Base-by-base conservation (phyloP, 2,797 vertebrate genomes). In the Lutjanus campechanus region DNA sequence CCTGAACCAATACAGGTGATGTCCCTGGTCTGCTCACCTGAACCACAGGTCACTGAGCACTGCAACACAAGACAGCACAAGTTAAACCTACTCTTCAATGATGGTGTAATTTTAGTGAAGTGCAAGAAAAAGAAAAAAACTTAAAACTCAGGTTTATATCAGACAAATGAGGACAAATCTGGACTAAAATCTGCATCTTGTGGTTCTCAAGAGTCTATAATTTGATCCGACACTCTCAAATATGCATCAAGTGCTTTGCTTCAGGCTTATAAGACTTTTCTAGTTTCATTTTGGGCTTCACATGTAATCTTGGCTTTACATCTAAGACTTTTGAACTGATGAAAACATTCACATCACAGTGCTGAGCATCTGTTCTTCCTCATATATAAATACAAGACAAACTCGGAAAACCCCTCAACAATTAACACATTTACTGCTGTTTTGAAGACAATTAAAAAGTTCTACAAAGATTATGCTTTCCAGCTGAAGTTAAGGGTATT, bases 11-110 rank as follows among this genome's bases (percentile, higher is more conserved):
- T 91, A 74, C 98, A 99, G 58, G 91, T 95, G 77, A 98, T 93
- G 0, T 95, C 94, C 12, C 98, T 93, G 70, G 92, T 97, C 94
- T 96, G 97, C 54, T 97, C 85, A 0, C 98, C 98, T 10, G 95
- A 77, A 0, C 97, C 97, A 0, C 98, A 99, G 63, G 94, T 97
- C 71, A 96, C 96, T 0, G 98, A 98, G 89, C 98, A 99, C 98
- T 98, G 91, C 29, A 58, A 36, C 7, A 69, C 50, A 82, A 22
- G 74, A 49, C 46, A 62, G 16, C 11, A 53, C 17, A 53, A 0
- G 51, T 50, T 7, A 58, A 3, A 41, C 12, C 11, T 8, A 8
- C 2, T 11, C 20, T 11, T 49, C 3, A 17, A 17, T 56, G n/a
- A 2, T 4, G 11, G 25, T 25, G 10, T 8, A 0, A 41, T 41